These are phyloP conservation scores for Pachliopta kotzebuea DNA, from an alignment of 2,888 invertebrate genomes.

Conservation along the genomic window DNA sequence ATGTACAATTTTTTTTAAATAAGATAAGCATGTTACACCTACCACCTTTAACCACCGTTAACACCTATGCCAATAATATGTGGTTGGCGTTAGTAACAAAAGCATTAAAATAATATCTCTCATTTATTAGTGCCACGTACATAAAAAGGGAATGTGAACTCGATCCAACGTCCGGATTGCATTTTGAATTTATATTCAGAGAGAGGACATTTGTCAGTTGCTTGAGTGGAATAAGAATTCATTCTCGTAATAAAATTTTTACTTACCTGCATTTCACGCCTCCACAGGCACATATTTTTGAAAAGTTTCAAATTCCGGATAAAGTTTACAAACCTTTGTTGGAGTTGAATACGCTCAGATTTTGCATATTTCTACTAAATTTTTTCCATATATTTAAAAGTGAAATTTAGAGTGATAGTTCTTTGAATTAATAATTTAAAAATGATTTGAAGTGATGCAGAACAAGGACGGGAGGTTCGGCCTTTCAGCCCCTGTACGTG, in stretches of 20 bases:
- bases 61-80: too few species aligned
- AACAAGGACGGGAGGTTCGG: constrained; percentile 60
- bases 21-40: too few species aligned
- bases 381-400: constrained; percentile 1
- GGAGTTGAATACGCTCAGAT: constrained; percentile 11
- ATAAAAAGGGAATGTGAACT: constrained; percentile 29
- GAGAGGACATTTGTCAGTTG: constrained; percentile 30
- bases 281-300: constrained; percentile 24
- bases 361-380: constrained; percentile 14
- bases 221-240: constrained; percentile 30
- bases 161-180: constrained; percentile 28
- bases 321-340: constrained; percentile 21
- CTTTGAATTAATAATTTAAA: constrained; percentile 31
- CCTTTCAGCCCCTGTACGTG: constrained; percentile 70
- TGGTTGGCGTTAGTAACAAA: constrained; percentile 21
- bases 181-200: constrained; percentile 30
- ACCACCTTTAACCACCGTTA: too few species aligned
- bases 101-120: constrained; percentile 22
- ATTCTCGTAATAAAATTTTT: constrained; percentile 30
- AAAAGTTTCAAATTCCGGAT: constrained; percentile 25
- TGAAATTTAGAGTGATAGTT: constrained; percentile 4
- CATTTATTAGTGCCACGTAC: constrained; percentile 26
- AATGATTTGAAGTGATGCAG: constrained; percentile 52
- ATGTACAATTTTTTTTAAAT: background rate
- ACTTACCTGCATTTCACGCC: constrained; percentile 30